Conservation (phyloP, 2,797 vertebrate genomes). For the Octomys mimax region DNA sequence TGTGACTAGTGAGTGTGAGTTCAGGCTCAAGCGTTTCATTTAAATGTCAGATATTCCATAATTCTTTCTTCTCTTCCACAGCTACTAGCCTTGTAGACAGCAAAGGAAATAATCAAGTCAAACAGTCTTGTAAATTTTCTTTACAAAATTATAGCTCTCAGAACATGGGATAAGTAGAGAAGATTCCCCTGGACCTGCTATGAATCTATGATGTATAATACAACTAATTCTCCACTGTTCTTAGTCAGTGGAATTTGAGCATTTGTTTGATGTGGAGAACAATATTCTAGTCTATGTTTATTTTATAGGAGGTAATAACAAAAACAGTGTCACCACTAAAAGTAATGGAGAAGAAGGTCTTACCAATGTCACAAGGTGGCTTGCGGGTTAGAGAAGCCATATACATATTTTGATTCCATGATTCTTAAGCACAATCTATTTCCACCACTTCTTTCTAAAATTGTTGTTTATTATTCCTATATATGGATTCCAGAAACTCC, state of each 20-base stretch:
- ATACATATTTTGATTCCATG: neutral
- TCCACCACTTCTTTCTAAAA: neutral
- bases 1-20: neutral
- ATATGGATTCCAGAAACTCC: neutral
- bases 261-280: neutral
- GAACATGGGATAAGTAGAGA: neutral
- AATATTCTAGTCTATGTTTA: neutral
- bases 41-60: slow-evolving; percentile 12
- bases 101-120: neutral
- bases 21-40: neutral
- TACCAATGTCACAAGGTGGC: neutral
- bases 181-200: neutral
- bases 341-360: neutral
- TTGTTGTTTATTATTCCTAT: neutral
- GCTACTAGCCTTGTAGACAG: neutral
- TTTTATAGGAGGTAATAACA: neutral
- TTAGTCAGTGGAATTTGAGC: neutral
- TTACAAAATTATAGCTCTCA: neutral
- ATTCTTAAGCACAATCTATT: neutral
- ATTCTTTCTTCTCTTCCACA: neutral
- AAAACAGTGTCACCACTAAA: neutral
- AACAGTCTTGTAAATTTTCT: neutral
- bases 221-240: neutral
- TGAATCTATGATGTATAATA: neutral
- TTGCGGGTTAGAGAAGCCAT: neutral